Evolutionary conservation across 2,797 vertebrate species (phyloP).

Genomic region (Sebastes itinus): DNA sequence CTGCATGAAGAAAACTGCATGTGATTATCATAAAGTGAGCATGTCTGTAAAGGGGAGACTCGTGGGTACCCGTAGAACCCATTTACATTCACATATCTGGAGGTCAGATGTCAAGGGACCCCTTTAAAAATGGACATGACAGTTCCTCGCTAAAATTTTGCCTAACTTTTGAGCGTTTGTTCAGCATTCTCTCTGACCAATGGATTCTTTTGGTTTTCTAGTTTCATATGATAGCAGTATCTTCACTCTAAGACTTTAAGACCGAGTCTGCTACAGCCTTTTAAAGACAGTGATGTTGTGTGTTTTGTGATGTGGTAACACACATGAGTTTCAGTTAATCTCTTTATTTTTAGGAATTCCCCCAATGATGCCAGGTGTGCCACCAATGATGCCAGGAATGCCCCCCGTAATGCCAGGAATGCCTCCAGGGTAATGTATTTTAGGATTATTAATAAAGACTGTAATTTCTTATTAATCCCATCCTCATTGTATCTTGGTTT

Average conservation of each 20-base stretch:
- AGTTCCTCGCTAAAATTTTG: rapidly evolving
- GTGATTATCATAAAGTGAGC: too few relatives aligned
- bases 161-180: rapidly evolving
- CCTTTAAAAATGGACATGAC: rapidly evolving
- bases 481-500: background rate
- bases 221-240: too few relatives aligned
- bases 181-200: rapidly evolving
- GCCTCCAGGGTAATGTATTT: conserved; percentile 88
- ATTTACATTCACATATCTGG: rapidly evolving
- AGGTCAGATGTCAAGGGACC: too few relatives aligned
- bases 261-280: too few relatives aligned
- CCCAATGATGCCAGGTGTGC: conserved; percentile 91
- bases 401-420: conserved; percentile 92
- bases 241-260: too few relatives aligned
- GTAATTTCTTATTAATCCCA: background rate
- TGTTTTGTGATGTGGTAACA: background rate
- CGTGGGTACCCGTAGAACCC: too few relatives aligned
- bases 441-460: background rate
- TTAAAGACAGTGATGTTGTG: too few relatives aligned
- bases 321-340: background rate
- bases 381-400: conserved; percentile 93
- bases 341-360: conserved; percentile 86
- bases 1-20: too few relatives aligned
- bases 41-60: too few relatives aligned
- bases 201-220: too few relatives aligned